These are phyloP conservation scores for Drosophila oshimai DNA, from an alignment of 1,140 invertebrate genomes.

Conservation along the genomic window DNA sequence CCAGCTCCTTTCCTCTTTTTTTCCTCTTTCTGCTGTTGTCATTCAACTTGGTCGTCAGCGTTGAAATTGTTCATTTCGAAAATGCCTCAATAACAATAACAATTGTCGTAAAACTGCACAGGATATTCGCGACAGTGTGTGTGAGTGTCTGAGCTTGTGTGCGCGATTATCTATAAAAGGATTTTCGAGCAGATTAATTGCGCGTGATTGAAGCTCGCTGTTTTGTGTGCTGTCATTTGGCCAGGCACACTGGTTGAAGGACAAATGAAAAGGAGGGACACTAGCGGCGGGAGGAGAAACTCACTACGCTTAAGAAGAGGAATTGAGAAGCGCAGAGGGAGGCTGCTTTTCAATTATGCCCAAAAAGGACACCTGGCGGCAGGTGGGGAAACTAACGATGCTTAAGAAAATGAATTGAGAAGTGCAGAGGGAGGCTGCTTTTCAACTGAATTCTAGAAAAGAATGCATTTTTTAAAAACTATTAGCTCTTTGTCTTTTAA, in stretches of 20 bases:
- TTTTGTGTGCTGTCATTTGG: slow-evolving; percentile 34
- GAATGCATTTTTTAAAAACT: too few relatives aligned
- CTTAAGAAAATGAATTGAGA: background rate
- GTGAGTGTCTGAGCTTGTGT: slow-evolving; percentile 54
- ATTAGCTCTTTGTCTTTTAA: too few relatives aligned
- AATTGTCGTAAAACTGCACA: slow-evolving; percentile 80
- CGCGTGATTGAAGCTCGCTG: slow-evolving; percentile 74
- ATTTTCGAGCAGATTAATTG: slow-evolving; percentile 80
- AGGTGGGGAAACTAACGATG: background rate
- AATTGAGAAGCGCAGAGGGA: background rate
- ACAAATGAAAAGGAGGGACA: background rate
- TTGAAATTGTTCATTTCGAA: slow-evolving; percentile 80
- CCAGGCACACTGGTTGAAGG: slow-evolving; percentile 9
- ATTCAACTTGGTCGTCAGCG: slow-evolving; percentile 75
- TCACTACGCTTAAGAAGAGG: background rate
- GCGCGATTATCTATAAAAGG: slow-evolving; percentile 78
- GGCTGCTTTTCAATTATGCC: background rate
- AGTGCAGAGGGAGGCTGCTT: background rate
- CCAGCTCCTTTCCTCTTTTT: slow-evolving; percentile 22
- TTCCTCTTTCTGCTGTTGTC: slow-evolving; percentile 52
- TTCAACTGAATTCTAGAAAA: background rate
- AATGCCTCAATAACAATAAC: slow-evolving; percentile 82
- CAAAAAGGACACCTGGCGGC: background rate
- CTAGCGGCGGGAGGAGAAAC: background rate
- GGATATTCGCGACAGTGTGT: slow-evolving; percentile 46